Evolutionary conservation across 2,113 vertebrate species (phyloP).

Genomic region (Podilymbus podiceps): DNA sequence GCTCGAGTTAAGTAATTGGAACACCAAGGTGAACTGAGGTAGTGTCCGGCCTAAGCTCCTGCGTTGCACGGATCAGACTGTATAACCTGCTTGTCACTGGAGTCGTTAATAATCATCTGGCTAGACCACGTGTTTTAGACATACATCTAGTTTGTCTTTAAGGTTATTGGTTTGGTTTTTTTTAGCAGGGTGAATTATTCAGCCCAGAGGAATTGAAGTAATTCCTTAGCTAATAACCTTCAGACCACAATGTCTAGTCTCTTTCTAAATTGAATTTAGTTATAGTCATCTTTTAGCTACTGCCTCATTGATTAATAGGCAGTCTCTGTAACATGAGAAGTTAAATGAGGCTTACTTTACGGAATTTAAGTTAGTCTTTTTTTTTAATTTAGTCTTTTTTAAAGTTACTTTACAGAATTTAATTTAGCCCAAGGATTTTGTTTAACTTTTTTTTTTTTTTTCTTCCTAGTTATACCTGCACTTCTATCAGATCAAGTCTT

Average conservation of each 20-base stretch:
- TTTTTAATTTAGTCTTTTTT: too few relatives aligned
- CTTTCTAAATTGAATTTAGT: background rate
- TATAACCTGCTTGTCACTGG: background rate
- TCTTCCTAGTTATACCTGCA: constrained; percentile 78
- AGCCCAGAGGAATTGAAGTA: background rate
- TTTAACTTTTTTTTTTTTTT: background rate
- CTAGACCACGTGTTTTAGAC: background rate
- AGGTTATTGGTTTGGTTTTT: background rate
- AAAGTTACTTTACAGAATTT: background rate
- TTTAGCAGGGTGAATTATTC: background rate
- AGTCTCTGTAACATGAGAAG: background rate
- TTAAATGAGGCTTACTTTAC: background rate
- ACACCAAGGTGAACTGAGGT: background rate
- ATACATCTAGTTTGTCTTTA: background rate
- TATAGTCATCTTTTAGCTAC: background rate
- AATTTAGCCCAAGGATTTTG: background rate
- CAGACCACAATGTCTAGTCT: background rate
- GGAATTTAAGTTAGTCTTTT: background rate
- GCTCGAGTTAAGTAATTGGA: background rate
- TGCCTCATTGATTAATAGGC: background rate
- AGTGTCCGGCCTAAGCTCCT: background rate
- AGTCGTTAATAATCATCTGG: background rate
- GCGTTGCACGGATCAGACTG: background rate
- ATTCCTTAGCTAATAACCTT: background rate
- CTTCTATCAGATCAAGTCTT: constrained; percentile 86